These are phyloP conservation scores for Nomada hirtipes DNA, from an alignment of 2,888 invertebrate genomes.

Conservation along the genomic window DNA sequence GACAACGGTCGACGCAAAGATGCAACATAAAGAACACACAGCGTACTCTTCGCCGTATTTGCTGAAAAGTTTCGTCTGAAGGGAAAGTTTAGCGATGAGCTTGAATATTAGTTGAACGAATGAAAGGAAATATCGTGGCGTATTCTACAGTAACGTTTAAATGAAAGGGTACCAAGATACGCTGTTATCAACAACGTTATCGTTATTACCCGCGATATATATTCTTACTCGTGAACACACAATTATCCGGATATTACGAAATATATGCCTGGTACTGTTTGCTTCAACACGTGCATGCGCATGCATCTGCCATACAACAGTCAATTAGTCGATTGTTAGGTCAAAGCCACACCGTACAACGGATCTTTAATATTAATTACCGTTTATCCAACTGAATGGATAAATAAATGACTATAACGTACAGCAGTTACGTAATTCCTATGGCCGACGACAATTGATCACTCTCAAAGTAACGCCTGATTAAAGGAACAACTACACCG, in stretches of 20 bases:
- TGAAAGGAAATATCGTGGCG: no score
- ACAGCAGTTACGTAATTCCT: constrained; percentile 1
- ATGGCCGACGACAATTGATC: constrained; percentile 23
- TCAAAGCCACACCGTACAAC: constrained; percentile 24
- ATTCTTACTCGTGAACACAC: neutral
- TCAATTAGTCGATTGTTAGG: constrained; percentile 43
- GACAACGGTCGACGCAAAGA: constrained; percentile 58
- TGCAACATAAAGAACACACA: constrained; percentile 67
- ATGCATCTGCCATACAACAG: constrained; percentile 61
- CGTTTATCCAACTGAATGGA: neutral
- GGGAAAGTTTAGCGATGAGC: no score
- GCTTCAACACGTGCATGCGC: constrained; percentile 63
- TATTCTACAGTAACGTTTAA: no score
- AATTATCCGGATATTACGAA: neutral
- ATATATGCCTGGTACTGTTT: constrained; percentile 1
- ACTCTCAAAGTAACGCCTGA: neutral
- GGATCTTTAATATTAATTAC: constrained; percentile 32
- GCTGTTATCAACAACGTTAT: no score
- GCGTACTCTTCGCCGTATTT: constrained; percentile 36
- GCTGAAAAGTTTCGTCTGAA: neutral
- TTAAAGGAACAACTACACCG: neutral
- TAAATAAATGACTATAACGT: constrained; percentile 22
- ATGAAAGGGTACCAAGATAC: no score
- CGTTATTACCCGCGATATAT: neutral
- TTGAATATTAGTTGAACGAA: no score